Conservation (phyloP, 1,140 invertebrate species). For the Acromyrmex echinatior region DNA sequence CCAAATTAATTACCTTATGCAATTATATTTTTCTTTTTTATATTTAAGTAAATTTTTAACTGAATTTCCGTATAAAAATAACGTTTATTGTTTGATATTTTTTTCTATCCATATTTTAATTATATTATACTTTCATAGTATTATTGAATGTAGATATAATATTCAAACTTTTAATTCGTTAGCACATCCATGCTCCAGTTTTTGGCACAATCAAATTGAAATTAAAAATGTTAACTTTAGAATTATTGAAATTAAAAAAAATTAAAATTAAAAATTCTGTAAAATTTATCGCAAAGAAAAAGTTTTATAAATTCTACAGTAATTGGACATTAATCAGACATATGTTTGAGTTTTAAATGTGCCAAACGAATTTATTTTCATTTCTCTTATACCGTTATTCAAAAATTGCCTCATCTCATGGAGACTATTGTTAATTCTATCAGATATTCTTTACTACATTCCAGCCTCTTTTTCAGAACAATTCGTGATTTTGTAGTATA, state of each 20-base stretch:
- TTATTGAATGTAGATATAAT: not conserved
- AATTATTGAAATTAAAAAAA: not conserved
- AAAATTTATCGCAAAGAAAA: not conserved
- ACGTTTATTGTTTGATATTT: not conserved
- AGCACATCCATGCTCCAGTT: not conserved
- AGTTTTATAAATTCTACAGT: slow-evolving; percentile 16
- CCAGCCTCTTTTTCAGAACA: not conserved
- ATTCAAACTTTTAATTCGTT: not conserved
- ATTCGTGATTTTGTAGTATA: slow-evolving; percentile 15
- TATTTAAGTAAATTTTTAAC: not conserved
- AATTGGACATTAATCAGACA: not conserved
- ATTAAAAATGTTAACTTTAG: not conserved
- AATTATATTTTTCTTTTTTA: no score
- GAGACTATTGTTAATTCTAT: not conserved
- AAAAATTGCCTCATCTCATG: not conserved
- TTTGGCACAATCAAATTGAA: slow-evolving; percentile 2
- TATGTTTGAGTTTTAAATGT: not conserved
- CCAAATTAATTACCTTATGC: no score
- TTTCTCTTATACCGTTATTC: not conserved
- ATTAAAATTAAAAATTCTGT: not conserved
- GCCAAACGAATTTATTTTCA: not conserved
- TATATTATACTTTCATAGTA: not conserved
- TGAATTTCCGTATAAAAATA: not conserved
- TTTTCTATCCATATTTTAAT: not conserved
- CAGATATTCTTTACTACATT: not conserved